Base-by-base conservation (phyloP, 92 coral and sea anemone genomes). In the Montipora capitata region DNA sequence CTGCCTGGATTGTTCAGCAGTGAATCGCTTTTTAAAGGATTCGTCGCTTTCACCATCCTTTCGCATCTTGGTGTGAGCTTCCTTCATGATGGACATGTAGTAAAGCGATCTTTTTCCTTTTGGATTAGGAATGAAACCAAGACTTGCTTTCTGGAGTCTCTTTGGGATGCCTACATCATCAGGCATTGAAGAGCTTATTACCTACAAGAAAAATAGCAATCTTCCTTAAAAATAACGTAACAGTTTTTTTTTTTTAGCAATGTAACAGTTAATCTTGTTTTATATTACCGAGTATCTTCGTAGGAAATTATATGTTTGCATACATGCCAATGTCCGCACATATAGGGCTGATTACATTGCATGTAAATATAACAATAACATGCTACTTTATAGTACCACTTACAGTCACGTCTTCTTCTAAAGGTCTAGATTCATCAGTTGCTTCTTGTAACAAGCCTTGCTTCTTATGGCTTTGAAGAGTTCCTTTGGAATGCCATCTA, bases 401-500 rank as follows among this genome's bases (percentile, higher is more conserved):
- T 52, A 44, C 79, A 43, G 79, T 43, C 16, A 20, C 40, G 79
- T 74, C 79, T 74, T 74, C 8, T 43, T 14, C 59, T 17, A 43
- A 59, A n/a, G n/a, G n/a, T n/a, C n/a, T n/a, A n/a, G n/a, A n/a
- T 74, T 74, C 79, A 44, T 2, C 41, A 18, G 79, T 43, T 74
- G 79, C 61, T 44, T 74, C 11, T 18, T 68, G 58, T 74, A 74
- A 52, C 51, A 17, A 74, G n/a, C n/a, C n/a, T 74, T 43, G 85
- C 67, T 80, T 80, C 43, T 80, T 38, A 45, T 80, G 85, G 76
- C 85, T 80, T 80, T 80, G 54, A 10, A 80, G 40, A 65, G 41
- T 80, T 63, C 85, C 85, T 80, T 80, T 80, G 68, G 85, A 80
- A 80, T 80, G 85, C 76, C 64, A 80, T 80, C 63, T 67, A 42